These are phyloP conservation scores for Steromphala cineraria DNA, from an alignment of 2,888 invertebrate species.

Conservation along the genomic window DNA sequence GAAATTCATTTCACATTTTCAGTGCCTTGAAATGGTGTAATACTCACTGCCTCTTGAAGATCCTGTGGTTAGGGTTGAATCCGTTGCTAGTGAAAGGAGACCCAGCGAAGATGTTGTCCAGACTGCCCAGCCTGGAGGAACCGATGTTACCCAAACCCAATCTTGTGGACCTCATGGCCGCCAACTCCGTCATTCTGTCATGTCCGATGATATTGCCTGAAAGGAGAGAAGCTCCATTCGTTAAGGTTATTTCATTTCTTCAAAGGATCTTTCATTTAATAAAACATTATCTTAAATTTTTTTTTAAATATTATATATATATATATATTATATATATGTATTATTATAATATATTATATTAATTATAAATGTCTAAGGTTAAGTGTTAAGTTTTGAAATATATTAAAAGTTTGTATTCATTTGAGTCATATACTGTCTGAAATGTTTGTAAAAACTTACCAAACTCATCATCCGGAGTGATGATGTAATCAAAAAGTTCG, in stretches of 20 bases:
- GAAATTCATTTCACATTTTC: too few species aligned
- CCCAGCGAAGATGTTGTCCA: background rate
- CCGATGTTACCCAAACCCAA: conserved; percentile 28
- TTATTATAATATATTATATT: too few species aligned
- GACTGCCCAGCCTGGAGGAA: background rate
- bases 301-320: too few species aligned
- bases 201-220: conserved; percentile 31
- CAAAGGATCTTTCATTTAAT: too few species aligned
- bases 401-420: too few species aligned
- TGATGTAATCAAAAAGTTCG: conserved; percentile 10
- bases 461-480: conserved; percentile 18
- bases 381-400: too few species aligned
- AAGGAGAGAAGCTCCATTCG: background rate
- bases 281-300: too few species aligned
- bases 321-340: too few species aligned
- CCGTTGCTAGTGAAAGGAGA: background rate
- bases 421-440: too few species aligned
- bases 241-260: too few species aligned
- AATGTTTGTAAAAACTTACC: background rate
- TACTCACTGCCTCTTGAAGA: background rate
- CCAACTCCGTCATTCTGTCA: conserved; percentile 32
- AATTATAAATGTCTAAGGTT: too few species aligned
- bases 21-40: background rate
- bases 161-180: conserved; percentile 33
- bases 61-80: background rate